Conservation (phyloP, 2,113 vertebrate species). For the Mungos mungo region DNA sequence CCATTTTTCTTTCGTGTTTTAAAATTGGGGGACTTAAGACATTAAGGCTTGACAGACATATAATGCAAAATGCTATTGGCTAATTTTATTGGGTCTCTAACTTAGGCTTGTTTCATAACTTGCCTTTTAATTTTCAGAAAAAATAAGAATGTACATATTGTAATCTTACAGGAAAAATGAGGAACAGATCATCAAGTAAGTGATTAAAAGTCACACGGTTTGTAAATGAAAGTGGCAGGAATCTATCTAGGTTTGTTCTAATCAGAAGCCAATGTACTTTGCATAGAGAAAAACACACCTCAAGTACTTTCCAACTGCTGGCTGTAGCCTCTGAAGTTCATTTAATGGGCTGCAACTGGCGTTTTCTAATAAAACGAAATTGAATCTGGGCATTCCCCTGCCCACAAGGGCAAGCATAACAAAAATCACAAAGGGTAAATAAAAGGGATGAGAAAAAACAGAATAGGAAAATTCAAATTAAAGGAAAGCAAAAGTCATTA, state of each 20-base stretch:
- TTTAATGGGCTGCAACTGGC: not conserved
- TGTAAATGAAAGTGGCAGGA: not conserved
- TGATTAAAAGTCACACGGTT: not conserved
- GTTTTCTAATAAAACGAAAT: conserved; percentile 10
- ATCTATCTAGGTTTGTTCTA: not conserved
- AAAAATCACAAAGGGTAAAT: not conserved
- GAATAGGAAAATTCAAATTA: conserved; percentile 20
- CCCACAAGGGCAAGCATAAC: not conserved
- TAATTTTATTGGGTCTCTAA: not conserved
- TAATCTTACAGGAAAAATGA: not conserved
- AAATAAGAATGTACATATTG: not conserved
- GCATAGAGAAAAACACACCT: not conserved
- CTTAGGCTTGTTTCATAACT: not conserved
- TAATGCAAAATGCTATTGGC: not conserved
- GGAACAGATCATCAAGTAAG: not conserved
- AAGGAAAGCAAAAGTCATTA: not conserved
- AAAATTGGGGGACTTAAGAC: not conserved
- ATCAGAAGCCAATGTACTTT: not conserved
- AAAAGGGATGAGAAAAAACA: not conserved
- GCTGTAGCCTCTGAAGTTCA: not conserved
- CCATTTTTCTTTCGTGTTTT: not conserved
- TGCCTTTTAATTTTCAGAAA: not conserved
- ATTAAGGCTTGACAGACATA: not conserved
- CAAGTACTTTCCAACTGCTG: conserved; percentile 22
- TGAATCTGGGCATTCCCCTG: conserved; percentile 16